Percentiles rank a stretch among this genome's conserved stretches.
Conservation (phyloP, 2,113 vertebrate genomes). For the Alaudala cheleensis region DNA sequence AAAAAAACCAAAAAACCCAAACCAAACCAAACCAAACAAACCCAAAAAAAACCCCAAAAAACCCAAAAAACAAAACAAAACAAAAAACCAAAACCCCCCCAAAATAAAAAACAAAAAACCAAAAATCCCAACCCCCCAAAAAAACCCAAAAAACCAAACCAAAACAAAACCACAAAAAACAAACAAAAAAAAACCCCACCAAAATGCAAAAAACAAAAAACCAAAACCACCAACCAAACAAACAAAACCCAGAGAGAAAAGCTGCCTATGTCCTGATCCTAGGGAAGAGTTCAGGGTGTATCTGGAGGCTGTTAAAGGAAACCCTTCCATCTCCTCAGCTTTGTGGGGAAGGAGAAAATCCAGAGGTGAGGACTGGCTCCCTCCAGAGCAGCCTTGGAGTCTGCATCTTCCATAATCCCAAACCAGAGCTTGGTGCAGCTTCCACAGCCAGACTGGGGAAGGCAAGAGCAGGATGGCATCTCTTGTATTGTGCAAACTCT, state of each 20-base stretch:
- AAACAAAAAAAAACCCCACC: neutral
- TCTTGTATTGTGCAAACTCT: conserved; percentile 6
- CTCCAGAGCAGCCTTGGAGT: neutral
- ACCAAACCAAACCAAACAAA: too few relatives aligned
- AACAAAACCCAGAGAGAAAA: neutral
- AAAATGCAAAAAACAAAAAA: too few relatives aligned
- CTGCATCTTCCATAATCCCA: neutral
- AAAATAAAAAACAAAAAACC: too few relatives aligned
- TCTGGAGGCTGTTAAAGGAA: neutral
- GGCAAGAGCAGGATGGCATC: neutral
- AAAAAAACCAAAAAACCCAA: too few relatives aligned
- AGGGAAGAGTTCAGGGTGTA: neutral
- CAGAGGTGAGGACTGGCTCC: neutral
- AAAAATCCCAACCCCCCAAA: too few relatives aligned
- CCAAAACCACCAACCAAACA: too few relatives aligned
- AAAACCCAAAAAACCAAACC: too few relatives aligned
- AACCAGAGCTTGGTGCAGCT: neutral
- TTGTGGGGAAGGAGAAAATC: neutral
- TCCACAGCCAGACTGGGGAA: neutral
- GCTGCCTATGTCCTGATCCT: neutral
- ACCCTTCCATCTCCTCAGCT: neutral
- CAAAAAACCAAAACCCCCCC: neutral
- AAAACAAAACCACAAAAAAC: too few relatives aligned
- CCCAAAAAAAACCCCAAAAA: too few relatives aligned
- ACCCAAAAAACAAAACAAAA: neutral